A percentile compares a stretch with the other conserved stretches of the same genome.
Evolutionary conservation across 1,140 invertebrate genomes (phyloP).

Genomic region (Drosophila insularis): DNA sequence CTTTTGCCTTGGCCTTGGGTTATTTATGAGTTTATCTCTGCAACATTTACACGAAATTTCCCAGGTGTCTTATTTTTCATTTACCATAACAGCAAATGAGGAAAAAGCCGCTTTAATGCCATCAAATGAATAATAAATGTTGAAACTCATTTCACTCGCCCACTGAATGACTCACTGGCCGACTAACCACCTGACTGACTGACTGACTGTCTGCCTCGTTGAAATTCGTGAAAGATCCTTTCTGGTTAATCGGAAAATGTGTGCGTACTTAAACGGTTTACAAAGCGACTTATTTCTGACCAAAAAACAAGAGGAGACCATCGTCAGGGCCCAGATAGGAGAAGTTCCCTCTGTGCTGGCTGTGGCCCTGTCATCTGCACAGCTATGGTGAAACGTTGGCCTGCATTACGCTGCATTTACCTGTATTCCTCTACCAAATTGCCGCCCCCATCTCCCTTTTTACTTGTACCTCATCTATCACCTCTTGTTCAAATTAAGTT

Average conservation of each 20-base stretch:
- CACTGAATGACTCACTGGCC: background rate
- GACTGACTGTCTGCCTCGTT: no score
- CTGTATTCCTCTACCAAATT: background rate
- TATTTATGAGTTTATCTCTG: constrained; percentile 45
- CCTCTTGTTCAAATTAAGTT: constrained; percentile 7
- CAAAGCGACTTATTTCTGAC: background rate
- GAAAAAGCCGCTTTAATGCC: constrained; percentile 10
- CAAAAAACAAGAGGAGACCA: background rate
- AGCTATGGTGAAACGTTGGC: background rate
- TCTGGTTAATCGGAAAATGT: constrained; percentile 1
- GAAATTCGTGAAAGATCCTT: background rate
- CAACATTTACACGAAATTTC: constrained; percentile 50
- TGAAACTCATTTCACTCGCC: background rate
- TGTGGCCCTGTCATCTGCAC: background rate
- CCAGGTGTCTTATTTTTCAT: constrained; percentile 48
- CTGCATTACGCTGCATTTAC: constrained; percentile 4
- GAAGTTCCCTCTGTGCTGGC: background rate
- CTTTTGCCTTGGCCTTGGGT: constrained; percentile 8
- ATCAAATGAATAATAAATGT: constrained; percentile 12
- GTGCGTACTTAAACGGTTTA: background rate
- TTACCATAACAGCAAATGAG: constrained; percentile 14
- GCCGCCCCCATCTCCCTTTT: background rate
- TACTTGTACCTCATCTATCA: background rate
- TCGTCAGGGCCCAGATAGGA: background rate
- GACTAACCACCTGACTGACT: no score